Evolutionary conservation across 2,888 invertebrate genomes (phyloP), one percentile per base, ranked within the genome.

Genomic region (Helicoverpa assulta): DNA sequence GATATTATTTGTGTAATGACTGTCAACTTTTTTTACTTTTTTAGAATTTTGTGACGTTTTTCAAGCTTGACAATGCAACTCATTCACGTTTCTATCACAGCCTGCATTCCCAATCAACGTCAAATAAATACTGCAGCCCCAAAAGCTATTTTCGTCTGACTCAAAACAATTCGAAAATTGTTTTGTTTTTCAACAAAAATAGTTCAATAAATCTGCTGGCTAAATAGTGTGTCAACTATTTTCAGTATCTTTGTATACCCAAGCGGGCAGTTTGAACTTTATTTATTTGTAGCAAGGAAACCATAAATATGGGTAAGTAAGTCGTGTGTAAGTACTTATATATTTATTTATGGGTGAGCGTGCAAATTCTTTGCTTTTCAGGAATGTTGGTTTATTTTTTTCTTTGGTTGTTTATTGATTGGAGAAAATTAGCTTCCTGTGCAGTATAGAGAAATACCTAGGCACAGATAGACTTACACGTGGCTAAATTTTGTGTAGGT

Each of bases 141-240:
- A 21, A 5, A 43, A 52, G 19, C 47, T 78, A 78, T 73, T 66
- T 65, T 29, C 14, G 55, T 62, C 50, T 43, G 50, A 51, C 63
- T 76, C 60, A 55, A 76, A 64, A 54, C 47, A 50, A 64, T 52
- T 59, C 47, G n/a, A 63, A 43, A 55, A 59, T 78, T 76, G 78
- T 78, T 78, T 78, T 76, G 78, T 78, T 73, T 67, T 73, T 47
- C 55, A 47, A 68, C 69, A 51, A 69, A 66, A 78, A 78, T 73
- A 70, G 74, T 65, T 69, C 58, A 62, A 43, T 76, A 76, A 70
- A 80, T 71, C 69, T 71, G 50, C 62, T 59, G 67, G 62, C 54
- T 77, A 71, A 59, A 66, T 52, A 62, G 57, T 57, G 68, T 58
- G 69, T 60, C 75, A 67, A 26, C 33, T 80, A 78, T 78, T 78